Evolutionary conservation across 2,113 vertebrate genomes (phyloP), one percentile per base, ranked within the genome.

Genomic region (Picathartes gymnocephalus): DNA sequence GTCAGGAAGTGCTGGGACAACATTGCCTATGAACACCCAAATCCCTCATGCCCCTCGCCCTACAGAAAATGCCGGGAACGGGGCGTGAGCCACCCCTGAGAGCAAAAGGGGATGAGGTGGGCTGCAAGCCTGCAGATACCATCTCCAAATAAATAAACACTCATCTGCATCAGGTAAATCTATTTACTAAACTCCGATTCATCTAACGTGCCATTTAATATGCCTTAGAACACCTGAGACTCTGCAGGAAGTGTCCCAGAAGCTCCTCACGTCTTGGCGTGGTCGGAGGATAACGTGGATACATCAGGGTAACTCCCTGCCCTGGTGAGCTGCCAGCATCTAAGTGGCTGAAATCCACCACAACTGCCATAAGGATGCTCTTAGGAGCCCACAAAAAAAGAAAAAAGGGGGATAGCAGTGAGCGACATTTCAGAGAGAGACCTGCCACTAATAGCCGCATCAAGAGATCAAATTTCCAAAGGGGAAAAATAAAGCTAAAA

Each of bases 51-150:
- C 4, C 40, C 23, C n/a, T 64, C 14, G 27, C 47, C 42, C 56
- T 37, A 6, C 17, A 77, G 24, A 24, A 35, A 48, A 11, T 0
- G 0, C 21, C 51, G 30, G 18, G 11, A 33, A 54, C 0, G 0
- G 48, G 64, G 14, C 2, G 0, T 19, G 40, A 78, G 27, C 25
- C 65, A 48, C 24, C 17, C 40, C n/a, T 23, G 24, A 27, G n/a
- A 64, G 62, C 20, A 48, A 47, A 71, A 58, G 5, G 37, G 40
- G 19, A 12, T 13, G 54, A 83, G n/a, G 1, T 60, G 9, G 44
- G 22, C 15, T 66, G 28, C 30, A 70, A 54, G 7, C 37, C 35
- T 33, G 9, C 9, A 65, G 50, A 54, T 24, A 23, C 21, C n/a
- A 11, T 22, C 78, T 22, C 50, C 44, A 86, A 69, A 51, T 24